Evolutionary conservation across 2,797 vertebrate genomes (phyloP).

Genomic region (Dallia pectoralis): DNA sequence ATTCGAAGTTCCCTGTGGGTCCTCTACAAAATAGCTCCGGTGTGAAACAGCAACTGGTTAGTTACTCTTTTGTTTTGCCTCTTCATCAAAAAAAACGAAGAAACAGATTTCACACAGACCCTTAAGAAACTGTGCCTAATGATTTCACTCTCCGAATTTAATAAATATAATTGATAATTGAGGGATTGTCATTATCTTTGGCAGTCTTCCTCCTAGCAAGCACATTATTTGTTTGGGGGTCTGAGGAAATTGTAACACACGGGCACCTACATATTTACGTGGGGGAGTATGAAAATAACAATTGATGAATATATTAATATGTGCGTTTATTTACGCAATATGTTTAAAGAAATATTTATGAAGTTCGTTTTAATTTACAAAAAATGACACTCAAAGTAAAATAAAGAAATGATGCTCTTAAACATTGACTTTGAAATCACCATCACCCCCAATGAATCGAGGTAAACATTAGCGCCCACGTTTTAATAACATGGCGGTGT

Average conservation of each 20-base stretch:
- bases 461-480: conserved; percentile 47
- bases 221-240: neutral
- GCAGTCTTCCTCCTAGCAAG: neutral
- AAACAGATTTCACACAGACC: neutral
- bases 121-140: neutral
- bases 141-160: neutral
- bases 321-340: neutral
- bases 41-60: neutral
- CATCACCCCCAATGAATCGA: conserved; percentile 5
- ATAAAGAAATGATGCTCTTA: neutral
- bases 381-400: neutral
- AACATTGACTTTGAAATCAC: neutral
- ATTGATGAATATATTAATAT: fast-evolving
- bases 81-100: neutral
- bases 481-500: conserved; percentile 46
- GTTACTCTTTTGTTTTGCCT: neutral
- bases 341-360: neutral
- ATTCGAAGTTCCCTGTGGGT: neutral
- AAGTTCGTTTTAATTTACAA: neutral
- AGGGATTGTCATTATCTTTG: neutral
- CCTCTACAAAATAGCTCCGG: conserved; percentile 14
- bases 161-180: neutral
- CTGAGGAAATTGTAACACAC: conserved; percentile 4
- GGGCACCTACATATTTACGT: conserved; percentile 34
- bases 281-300: neutral